phyloP scores from a whole-genome alignment of 2,888 invertebrate species.

The Acleris holmiana region DNA sequence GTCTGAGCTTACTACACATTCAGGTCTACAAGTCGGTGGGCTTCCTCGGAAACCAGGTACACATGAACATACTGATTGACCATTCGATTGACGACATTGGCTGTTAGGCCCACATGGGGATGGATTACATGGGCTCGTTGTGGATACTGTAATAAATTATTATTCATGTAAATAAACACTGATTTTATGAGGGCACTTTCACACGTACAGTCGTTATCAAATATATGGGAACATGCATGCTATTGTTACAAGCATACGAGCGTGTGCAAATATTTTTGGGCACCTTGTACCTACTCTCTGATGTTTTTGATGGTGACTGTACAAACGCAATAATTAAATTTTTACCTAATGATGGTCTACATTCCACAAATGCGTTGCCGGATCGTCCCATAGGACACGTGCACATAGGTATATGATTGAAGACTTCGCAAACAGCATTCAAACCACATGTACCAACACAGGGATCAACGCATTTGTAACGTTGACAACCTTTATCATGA shows the following conservation, averaged over 20 bases:
- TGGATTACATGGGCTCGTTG: slow-evolving; percentile 88
- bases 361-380: slow-evolving; percentile 88
- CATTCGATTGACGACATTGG: slow-evolving; percentile 88
- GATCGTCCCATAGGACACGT: slow-evolving; percentile 87
- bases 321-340: slow-evolving; percentile 2
- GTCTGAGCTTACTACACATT: slow-evolving; percentile 90
- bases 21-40: slow-evolving; percentile 91
- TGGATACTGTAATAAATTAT: slow-evolving; percentile 54
- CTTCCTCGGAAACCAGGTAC: slow-evolving; percentile 88
- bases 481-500: slow-evolving; percentile 86
- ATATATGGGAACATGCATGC: too few relatives aligned
- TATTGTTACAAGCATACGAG: too few relatives aligned
- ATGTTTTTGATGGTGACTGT: too few relatives aligned
- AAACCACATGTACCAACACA: slow-evolving; percentile 89
- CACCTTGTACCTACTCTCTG: too few relatives aligned
- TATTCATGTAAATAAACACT: background rate
- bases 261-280: too few relatives aligned
- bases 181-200: background rate
- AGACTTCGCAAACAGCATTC: slow-evolving; percentile 88
- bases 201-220: too few relatives aligned
- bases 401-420: slow-evolving; percentile 89
- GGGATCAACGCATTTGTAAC: slow-evolving; percentile 89
- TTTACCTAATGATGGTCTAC: slow-evolving; percentile 81
- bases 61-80: slow-evolving; percentile 90
- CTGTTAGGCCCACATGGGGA: slow-evolving; percentile 92